Conservation (phyloP, 2,797 vertebrate genomes). For the Limnodromus scolopaceus region DNA sequence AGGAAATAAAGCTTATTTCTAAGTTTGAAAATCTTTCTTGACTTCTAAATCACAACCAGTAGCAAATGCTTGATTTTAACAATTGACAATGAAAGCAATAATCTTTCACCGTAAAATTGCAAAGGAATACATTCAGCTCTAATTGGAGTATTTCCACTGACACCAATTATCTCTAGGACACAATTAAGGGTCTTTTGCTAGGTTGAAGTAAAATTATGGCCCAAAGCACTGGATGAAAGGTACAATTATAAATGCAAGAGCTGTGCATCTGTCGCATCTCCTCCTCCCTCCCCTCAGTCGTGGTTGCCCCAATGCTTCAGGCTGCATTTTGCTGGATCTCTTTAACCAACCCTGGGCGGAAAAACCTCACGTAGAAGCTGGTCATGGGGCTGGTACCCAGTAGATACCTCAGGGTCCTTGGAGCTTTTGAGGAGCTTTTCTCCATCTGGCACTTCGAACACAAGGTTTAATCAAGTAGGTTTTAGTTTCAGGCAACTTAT, state of each 20-base stretch:
- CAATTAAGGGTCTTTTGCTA: conserved; percentile 68
- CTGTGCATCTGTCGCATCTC: neutral
- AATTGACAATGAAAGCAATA: conserved; percentile 12
- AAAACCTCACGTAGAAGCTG: neutral
- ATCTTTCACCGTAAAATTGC: conserved; percentile 23
- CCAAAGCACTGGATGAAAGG: conserved; percentile 11
- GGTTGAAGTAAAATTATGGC: conserved; percentile 53
- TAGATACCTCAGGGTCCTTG: neutral
- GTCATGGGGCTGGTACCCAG: neutral
- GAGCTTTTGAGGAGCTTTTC: neutral
- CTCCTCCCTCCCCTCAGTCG: neutral
- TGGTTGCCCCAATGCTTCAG: neutral
- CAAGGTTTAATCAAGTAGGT: neutral
- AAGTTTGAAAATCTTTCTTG: neutral
- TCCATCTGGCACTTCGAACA: neutral
- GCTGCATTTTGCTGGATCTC: neutral
- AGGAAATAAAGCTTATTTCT: neutral
- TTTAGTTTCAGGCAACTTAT: neutral
- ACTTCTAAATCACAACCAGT: conserved; percentile 12
- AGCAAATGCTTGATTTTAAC: conserved; percentile 24
- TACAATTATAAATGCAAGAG: conserved; percentile 12
- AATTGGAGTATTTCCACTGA: conserved; percentile 69
- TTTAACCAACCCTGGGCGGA: neutral
- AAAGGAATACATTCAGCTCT: conserved; percentile 41
- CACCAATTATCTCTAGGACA: conserved; percentile 69